Evolutionary conservation across 2,113 vertebrate genomes (phyloP).

Genomic region (Sylvilagus bachmani): DNA sequence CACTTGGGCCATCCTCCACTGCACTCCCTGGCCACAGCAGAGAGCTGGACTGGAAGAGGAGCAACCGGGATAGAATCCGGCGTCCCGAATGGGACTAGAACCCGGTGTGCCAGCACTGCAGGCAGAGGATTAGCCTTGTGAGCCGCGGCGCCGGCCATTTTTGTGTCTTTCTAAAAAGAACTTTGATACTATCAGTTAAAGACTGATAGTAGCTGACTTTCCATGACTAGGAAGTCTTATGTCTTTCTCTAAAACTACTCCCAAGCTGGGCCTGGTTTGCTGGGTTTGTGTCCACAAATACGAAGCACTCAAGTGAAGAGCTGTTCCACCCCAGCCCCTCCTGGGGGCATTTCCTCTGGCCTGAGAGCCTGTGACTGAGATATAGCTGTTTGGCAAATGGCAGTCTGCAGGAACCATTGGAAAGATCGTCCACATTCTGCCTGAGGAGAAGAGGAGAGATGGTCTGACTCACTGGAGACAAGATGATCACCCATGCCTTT

Average conservation of each 20-base stretch:
- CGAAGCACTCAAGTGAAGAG: accelerated
- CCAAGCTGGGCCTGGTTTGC: not conserved
- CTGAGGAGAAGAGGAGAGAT: not conserved
- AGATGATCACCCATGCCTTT: not conserved
- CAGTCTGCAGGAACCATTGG: not conserved
- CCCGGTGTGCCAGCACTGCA: too few relatives aligned
- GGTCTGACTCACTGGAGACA: not conserved
- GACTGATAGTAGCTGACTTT: not conserved
- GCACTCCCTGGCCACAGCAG: too few relatives aligned
- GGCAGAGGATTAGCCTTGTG: too few relatives aligned
- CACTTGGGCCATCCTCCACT: too few relatives aligned
- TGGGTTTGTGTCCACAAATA: not conserved
- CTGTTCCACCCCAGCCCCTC: not conserved
- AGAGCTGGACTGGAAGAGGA: too few relatives aligned
- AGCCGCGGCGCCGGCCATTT: too few relatives aligned
- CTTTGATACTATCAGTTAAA: slow-evolving; percentile 39
- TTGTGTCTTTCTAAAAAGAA: not conserved
- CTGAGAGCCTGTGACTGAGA: not conserved
- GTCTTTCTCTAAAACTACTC: slow-evolving; percentile 19
- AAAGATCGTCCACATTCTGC: not conserved
- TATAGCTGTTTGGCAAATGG: not conserved
- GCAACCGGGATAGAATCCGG: too few relatives aligned
- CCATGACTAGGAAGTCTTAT: not conserved
- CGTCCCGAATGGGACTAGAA: too few relatives aligned
- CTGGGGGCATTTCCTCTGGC: not conserved